Evolutionary conservation across 2,888 invertebrate genomes (phyloP).

Genomic region (Syritta pipiens): DNA sequence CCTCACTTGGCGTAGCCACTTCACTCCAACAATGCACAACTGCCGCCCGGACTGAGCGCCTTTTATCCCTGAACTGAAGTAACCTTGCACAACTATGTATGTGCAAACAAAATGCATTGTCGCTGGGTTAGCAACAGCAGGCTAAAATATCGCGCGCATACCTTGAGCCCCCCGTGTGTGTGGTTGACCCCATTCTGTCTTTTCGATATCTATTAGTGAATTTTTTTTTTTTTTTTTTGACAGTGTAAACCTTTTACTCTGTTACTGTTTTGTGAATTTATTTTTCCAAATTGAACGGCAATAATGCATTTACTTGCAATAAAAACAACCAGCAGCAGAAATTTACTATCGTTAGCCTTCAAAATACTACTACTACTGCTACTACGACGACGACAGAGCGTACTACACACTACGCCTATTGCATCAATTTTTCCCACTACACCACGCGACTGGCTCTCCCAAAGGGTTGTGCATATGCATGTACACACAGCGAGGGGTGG

Average conservation of each 20-base stretch:
- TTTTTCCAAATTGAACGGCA: slow-evolving; percentile 22
- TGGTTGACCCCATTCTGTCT: background rate
- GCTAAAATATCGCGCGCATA: slow-evolving; percentile 22
- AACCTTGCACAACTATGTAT: slow-evolving; percentile 49
- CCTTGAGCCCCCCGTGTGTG: background rate
- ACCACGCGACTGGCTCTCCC: background rate
- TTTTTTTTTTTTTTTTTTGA: slow-evolving; percentile 31
- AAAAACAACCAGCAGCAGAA: slow-evolving; percentile 20
- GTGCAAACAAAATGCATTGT: slow-evolving; percentile 27
- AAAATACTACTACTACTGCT: slow-evolving; percentile 50
- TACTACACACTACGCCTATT: slow-evolving; percentile 45
- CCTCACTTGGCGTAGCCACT: slow-evolving; percentile 1
- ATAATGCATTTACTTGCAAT: slow-evolving; percentile 10
- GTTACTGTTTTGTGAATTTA: background rate
- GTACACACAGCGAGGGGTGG: slow-evolving; percentile 27
- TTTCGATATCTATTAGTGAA: slow-evolving; percentile 8
- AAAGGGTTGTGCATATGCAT: slow-evolving; percentile 35
- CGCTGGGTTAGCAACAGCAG: slow-evolving; percentile 62
- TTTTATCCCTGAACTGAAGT: slow-evolving; percentile 66
- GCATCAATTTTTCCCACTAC: slow-evolving; percentile 14
- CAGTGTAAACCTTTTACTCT: background rate
- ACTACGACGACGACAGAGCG: slow-evolving; percentile 42
- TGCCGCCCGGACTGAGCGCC: slow-evolving; percentile 46
- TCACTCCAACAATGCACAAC: slow-evolving; percentile 11
- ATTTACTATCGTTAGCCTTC: slow-evolving; percentile 49